Base-by-base conservation (phyloP, 2,113 vertebrate species). In the Sander vitreus region DNA sequence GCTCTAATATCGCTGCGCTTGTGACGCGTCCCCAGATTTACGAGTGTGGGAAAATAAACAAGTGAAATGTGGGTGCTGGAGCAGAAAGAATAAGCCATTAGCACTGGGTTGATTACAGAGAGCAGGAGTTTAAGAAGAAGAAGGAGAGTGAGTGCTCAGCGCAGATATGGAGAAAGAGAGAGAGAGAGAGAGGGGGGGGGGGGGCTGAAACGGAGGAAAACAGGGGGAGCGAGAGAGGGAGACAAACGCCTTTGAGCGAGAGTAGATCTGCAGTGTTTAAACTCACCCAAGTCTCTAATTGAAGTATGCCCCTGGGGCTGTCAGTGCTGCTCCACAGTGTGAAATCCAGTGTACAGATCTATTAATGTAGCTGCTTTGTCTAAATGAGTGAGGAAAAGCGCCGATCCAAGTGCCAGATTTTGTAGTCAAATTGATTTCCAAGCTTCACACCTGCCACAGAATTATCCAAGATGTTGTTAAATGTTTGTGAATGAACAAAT, bases 61-160 rank as follows among this genome's bases (percentile, higher is more conserved):
- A 98, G 97, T 98, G 97, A 97, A 99, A 97, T 98, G 97, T 97
- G 97, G 96, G 96, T 97, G 97, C 96, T 98, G 97, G 96, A 99
- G 97, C 98, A 99, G 97, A 99, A 99, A 99, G 96, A 99, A 97
- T 97, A 99, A 97, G 96, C 97, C 97, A 98, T 99, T 99, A 97
- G 93, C 96, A 96, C 95, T 96, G 97, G 96, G 97, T 99, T 99
- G 98, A 99, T 99, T 99, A 99, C 97, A 96, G 96, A 93, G 95
- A 96, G 96, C 96, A 93, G 96, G 96, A 96, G 96, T 96, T 86
- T 89, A 92, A 89, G 87, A 93, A 86, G 89, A 90, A 76, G 89
- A 90, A 76, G 90, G 85, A 85, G 91, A 90, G 90, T 76, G 88
- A 90, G 93, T 91, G 89, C 91, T 91, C 64, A 11, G 88, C 5